These are phyloP conservation scores for Daphoenositta chrysoptera DNA, from an alignment of 2,113 vertebrate genomes.

Conservation along the genomic window DNA sequence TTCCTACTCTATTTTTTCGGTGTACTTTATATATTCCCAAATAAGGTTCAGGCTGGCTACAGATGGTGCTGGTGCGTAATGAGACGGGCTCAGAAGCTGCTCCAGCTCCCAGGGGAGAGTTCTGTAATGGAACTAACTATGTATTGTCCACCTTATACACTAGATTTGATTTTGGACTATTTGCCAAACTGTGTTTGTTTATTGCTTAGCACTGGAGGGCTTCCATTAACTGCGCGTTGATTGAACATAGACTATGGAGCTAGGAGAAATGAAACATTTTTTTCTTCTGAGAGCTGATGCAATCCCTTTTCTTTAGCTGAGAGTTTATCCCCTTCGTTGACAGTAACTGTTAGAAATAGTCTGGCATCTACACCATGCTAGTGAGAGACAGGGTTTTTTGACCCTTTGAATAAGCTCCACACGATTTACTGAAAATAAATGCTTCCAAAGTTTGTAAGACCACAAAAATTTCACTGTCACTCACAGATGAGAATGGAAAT, in stretches of 20 bases:
- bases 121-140: constrained; percentile 87
- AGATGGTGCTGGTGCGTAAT: constrained; percentile 92
- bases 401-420: constrained; percentile 19
- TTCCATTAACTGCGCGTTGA: constrained; percentile 80
- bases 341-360: constrained; percentile 56
- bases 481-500: constrained; percentile 30
- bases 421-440: constrained; percentile 43
- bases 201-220: constrained; percentile 80
- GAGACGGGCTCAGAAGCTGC: constrained; percentile 80
- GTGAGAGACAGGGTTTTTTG: neutral
- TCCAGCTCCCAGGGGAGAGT: constrained; percentile 83
- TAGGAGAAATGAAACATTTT: constrained; percentile 63
- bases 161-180: constrained; percentile 92
- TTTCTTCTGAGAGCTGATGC: constrained; percentile 65
- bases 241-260: constrained; percentile 73
- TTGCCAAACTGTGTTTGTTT: constrained; percentile 86
- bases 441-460: constrained; percentile 35
- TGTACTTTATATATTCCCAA: constrained; percentile 92
- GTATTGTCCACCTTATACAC: constrained; percentile 82
- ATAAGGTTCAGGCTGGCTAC: constrained; percentile 89
- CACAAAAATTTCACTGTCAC: neutral
- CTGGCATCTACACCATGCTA: constrained; percentile 16
- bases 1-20: constrained; percentile 84
- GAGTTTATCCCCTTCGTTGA: constrained; percentile 50
- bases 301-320: constrained; percentile 71